Conservation (phyloP, 2,113 vertebrate genomes). For the Tetrax tetrax region DNA sequence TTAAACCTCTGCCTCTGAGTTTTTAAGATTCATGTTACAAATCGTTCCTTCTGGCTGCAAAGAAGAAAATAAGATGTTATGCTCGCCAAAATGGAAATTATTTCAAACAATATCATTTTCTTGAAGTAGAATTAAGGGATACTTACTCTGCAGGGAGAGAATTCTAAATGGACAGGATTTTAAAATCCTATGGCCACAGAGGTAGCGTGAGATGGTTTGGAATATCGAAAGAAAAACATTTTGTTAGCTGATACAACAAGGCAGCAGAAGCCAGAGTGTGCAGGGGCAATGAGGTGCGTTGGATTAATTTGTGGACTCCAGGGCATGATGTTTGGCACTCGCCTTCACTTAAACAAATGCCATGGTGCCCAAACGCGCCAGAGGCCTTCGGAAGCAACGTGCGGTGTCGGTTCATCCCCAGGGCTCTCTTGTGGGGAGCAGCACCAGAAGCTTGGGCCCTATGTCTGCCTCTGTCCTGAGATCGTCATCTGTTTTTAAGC, state of each 20-base stretch:
- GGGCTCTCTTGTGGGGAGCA: not conserved
- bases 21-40: not conserved
- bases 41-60: not conserved
- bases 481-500: rapidly evolving
- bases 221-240: not conserved
- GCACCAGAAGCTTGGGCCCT: not conserved
- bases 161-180: not conserved
- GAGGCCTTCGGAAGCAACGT: rapidly evolving
- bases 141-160: not conserved
- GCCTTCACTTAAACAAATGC: not conserved
- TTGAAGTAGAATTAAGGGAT: not conserved
- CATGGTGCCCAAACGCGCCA: not conserved
- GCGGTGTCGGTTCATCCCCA: rapidly evolving
- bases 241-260: not conserved
- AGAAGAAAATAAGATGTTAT: not conserved
- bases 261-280: not conserved
- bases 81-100: not conserved
- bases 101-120: not conserved
- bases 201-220: not conserved
- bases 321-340: not conserved
- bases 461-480: not conserved
- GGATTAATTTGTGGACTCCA: not conserved
- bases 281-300: not conserved
- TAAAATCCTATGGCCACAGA: not conserved
- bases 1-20: not conserved